Percentiles rank a stretch among this genome's conserved stretches.
Evolutionary conservation across 2,113 vertebrate genomes (phyloP).

Genomic region (Lophochroa leadbeateri): DNA sequence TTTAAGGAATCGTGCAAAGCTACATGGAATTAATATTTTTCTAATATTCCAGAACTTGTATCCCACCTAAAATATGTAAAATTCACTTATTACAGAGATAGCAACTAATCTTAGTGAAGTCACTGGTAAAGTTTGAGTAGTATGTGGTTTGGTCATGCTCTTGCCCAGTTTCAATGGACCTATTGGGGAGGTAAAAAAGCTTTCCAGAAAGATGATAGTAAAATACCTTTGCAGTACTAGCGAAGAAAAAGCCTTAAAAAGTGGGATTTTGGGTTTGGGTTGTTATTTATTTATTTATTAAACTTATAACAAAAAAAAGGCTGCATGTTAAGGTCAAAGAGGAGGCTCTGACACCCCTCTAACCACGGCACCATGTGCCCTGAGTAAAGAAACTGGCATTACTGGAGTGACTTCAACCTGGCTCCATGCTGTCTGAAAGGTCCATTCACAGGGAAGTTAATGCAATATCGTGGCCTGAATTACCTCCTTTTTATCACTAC

Average conservation of each 20-base stretch:
- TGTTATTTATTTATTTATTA: not conserved
- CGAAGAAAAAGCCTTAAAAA: not conserved
- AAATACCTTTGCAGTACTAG: not conserved
- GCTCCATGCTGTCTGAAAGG: conserved; percentile 18
- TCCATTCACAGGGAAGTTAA: conserved; percentile 41
- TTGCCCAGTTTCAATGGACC: not conserved
- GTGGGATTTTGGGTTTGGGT: rapidly evolving
- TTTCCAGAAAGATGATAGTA: not conserved
- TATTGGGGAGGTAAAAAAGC: not conserved
- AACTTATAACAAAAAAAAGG: not conserved
- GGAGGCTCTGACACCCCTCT: not conserved
- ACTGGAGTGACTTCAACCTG: not conserved
- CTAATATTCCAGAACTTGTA: not conserved
- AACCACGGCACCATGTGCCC: not conserved
- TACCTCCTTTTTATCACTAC: conserved; percentile 56
- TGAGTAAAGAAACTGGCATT: not conserved
- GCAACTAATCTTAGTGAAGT: not conserved
- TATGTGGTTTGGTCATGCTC: not conserved
- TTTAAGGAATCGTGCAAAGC: not conserved
- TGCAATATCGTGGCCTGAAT: conserved; percentile 47
- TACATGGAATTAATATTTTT: not conserved
- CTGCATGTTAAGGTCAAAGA: not conserved
- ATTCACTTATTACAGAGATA: not conserved
- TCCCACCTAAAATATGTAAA: not conserved
- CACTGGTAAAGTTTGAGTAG: not conserved